Conservation (phyloP, 2,113 vertebrate genomes). For the Cheilinus undulatus region DNA sequence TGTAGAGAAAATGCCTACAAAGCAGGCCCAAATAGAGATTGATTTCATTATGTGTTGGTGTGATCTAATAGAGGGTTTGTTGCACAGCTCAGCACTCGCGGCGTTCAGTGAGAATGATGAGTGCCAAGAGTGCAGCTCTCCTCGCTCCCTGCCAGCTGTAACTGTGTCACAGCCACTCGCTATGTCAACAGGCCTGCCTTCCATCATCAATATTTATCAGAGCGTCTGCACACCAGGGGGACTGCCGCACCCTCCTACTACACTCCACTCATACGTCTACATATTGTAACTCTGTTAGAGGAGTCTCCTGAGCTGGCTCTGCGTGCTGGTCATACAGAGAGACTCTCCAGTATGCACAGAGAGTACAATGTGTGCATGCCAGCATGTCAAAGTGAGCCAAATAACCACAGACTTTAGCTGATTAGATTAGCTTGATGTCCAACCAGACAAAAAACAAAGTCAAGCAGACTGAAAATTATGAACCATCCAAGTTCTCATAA, state of each 20-base stretch:
- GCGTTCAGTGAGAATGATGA: constrained; percentile 46
- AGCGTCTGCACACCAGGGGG: constrained; percentile 33
- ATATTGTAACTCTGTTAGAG: constrained; percentile 47
- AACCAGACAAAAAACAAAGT: not conserved
- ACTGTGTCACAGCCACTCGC: constrained; percentile 63
- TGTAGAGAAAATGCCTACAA: constrained; percentile 11
- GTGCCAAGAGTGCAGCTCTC: constrained; percentile 48
- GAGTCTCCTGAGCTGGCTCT: constrained; percentile 22
- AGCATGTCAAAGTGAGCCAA: not conserved
- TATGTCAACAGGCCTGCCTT: constrained; percentile 60
- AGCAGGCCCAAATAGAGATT: constrained; percentile 29
- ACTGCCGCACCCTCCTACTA: constrained; percentile 23
- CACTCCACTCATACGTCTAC: constrained; percentile 26
- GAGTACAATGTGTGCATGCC: not conserved
- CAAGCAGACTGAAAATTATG: too few relatives aligned
- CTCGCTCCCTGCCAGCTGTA: constrained; percentile 47
- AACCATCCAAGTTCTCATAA: too few relatives aligned
- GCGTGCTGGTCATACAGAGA: constrained; percentile 8
- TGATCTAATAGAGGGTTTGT: constrained; percentile 43
- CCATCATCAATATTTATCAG: constrained; percentile 75
- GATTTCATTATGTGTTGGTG: constrained; percentile 46
- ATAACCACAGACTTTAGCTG: not conserved
- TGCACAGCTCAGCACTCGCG: constrained; percentile 65
- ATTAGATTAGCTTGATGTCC: not conserved
- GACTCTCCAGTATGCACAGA: not conserved